Conservation (phyloP, 2,113 vertebrate genomes). For the Gallinago paraguaiae region DNA sequence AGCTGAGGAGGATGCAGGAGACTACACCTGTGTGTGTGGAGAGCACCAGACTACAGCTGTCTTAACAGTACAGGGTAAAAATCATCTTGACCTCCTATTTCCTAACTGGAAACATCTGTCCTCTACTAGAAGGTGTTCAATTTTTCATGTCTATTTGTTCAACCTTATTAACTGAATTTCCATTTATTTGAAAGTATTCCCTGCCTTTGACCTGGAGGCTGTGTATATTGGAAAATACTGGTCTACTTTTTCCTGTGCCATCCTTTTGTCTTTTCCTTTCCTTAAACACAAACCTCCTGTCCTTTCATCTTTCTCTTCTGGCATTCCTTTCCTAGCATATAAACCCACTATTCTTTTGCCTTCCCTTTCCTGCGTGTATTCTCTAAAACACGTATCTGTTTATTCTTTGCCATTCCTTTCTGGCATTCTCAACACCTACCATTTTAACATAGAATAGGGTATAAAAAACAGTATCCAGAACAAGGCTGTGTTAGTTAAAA, state of each 20-base stretch:
- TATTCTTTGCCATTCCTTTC: neutral
- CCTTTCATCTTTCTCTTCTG: neutral
- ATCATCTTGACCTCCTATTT: neutral
- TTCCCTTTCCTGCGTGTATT: neutral
- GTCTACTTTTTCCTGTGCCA: neutral
- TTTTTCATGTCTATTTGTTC: neutral
- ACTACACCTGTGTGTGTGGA: slow-evolving; percentile 75
- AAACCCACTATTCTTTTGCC: neutral
- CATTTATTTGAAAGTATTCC: neutral
- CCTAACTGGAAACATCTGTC: neutral
- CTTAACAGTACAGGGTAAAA: slow-evolving; percentile 81
- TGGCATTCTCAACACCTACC: neutral
- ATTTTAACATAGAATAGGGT: neutral
- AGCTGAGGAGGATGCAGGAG: slow-evolving; percentile 75
- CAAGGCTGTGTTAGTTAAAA: neutral
- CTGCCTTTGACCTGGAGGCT: neutral
- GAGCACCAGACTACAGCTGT: slow-evolving; percentile 79
- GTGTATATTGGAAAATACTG: neutral
- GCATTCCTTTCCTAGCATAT: neutral
- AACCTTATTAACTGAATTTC: neutral
- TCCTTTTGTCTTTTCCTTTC: neutral
- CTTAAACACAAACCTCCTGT: neutral
- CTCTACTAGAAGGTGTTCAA: accelerated
- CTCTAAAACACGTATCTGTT: neutral
- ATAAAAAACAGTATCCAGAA: neutral